Evolutionary conservation across 2,888 invertebrate species (phyloP).

Genomic region (Odontothrips loti): DNA sequence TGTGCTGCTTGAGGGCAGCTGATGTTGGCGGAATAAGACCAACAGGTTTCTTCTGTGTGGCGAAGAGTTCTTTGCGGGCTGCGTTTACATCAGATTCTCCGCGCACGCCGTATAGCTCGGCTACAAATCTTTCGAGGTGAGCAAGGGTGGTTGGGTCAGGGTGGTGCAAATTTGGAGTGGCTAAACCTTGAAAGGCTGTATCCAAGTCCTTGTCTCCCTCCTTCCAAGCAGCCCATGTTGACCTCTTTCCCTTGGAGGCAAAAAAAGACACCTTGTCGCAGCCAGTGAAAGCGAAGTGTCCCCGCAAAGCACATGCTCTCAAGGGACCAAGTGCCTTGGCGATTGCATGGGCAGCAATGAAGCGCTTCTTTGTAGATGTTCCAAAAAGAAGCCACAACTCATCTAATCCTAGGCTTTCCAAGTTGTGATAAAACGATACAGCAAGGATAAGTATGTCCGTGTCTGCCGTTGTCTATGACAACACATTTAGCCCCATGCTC

Average conservation of each 20-base stretch:
- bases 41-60: constrained; percentile 4
- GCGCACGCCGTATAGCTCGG: not conserved
- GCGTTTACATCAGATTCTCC: not conserved
- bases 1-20: constrained; percentile 30
- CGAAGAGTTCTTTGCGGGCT: not conserved
- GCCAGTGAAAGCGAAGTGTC: constrained; percentile 30
- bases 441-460: constrained; percentile 29
- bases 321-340: constrained; percentile 23
- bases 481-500: constrained; percentile 17
- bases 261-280: constrained; percentile 31
- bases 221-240: constrained; percentile 28
- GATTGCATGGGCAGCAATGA: constrained; percentile 30
- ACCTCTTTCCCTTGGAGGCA: constrained; percentile 22
- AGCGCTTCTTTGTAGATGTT: not conserved
- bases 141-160: not conserved
- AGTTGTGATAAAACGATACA: not conserved
- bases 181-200: not conserved
- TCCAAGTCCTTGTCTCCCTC: not conserved
- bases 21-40: constrained; percentile 25
- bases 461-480: constrained; percentile 13
- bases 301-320: constrained; percentile 27
- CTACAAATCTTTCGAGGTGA: not conserved
- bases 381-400: constrained; percentile 31
- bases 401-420: not conserved
- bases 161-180: not conserved